Conservation (phyloP, 1,140 invertebrate genomes). For the Berghia stephanieae region DNA sequence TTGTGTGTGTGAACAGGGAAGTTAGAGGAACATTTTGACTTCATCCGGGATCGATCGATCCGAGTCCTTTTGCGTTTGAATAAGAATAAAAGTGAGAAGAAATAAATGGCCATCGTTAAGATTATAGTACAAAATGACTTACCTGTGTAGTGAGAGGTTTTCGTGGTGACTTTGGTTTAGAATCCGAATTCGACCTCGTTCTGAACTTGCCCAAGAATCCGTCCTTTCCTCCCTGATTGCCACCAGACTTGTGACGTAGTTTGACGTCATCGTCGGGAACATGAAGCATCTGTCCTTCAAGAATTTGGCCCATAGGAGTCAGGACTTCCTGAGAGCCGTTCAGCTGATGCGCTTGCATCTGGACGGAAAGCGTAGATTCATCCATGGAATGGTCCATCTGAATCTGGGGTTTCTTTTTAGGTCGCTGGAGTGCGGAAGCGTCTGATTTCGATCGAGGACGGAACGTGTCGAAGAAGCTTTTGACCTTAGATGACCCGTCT, state of each 20-base stretch:
- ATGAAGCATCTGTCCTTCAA: slow-evolving; percentile 52
- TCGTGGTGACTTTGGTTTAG: slow-evolving; percentile 41
- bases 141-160: slow-evolving; percentile 35
- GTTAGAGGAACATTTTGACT: too few species aligned
- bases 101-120: too few species aligned
- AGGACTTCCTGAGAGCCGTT: slow-evolving; percentile 23
- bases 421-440: slow-evolving; percentile 65
- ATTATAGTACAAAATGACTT: too few species aligned
- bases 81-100: too few species aligned
- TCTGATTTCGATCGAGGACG: slow-evolving; percentile 83
- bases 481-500: slow-evolving; percentile 58
- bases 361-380: slow-evolving; percentile 41
- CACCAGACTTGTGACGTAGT: slow-evolving; percentile 49
- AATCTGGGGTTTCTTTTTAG: slow-evolving; percentile 47
- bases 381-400: slow-evolving; percentile 58
- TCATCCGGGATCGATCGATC: too few species aligned
- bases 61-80: too few species aligned
- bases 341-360: not conserved
- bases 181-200: slow-evolving; percentile 58
- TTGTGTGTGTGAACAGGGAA: too few species aligned
- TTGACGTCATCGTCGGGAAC: slow-evolving; percentile 7
- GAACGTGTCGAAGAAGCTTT: slow-evolving; percentile 83
- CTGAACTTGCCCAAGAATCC: slow-evolving; percentile 57
- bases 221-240: slow-evolving; percentile 33
- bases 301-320: slow-evolving; percentile 53